Evolutionary conservation across 2,113 vertebrate genomes (phyloP), one percentile per base, ranked within the genome.

Genomic region (Phycodurus eques): DNA sequence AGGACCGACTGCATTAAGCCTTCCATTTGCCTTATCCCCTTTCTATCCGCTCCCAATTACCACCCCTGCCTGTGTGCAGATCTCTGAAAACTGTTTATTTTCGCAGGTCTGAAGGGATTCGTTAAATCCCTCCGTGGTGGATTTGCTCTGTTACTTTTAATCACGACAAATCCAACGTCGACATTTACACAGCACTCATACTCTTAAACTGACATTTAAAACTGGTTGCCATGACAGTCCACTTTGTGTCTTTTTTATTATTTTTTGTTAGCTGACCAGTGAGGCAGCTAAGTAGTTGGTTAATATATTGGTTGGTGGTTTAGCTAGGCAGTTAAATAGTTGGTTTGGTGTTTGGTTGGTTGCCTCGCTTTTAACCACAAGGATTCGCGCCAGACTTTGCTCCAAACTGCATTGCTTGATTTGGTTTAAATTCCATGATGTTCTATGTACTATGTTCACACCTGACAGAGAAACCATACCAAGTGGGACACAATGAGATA

Each of bases 191-290:
- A 11, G 22, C 47, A 64, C 17, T 57, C 68, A 35, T 27, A 70
- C 31, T 35, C 13, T 27, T 54, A n/a, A 80, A 75, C 51, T 72
- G 63, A 76, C 71, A 70, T 77, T 72, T 76, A 4, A 79, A 73
- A 77, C 73, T 49, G 43, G 88, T 91, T 90, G 86, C 87, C 81
- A 91, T 91, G 89, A 88, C 87, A 74, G 87, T 90, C 81, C 82
- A 78, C 82, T 82, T 73, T 75, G 80, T 77, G 67, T 74, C 85
- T 80, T 49, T 67, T 31, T 39, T 3, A 0, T 39, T 39, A 6
- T 39, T 39, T 39, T 39, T 39, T 39, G 35, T 39, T 39, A 39
- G 4, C 35, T 39, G 35, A 39, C 4, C 35, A 39, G 35, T 39
- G 4, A 39, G 35, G 35, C 0, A 39, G 35, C 35, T 39, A 39